Base-by-base conservation (phyloP, 2,888 invertebrate genomes). In the Nymphalis c-album region DNA sequence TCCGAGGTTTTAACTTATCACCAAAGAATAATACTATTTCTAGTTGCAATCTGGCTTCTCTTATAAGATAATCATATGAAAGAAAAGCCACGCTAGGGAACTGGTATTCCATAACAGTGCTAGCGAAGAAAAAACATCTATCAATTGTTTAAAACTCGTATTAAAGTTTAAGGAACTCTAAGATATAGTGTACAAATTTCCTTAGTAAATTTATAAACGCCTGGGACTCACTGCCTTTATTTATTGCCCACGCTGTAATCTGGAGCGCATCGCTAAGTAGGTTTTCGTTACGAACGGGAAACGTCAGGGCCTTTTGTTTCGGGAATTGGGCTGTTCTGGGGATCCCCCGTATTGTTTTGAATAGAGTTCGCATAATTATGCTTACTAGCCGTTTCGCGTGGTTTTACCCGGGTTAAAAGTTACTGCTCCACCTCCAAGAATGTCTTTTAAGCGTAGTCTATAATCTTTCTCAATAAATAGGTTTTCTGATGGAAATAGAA, bases 181-280 rank as follows among this genome's bases (percentile, higher is more conserved):
- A 59, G 63, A 31, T 61, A 68, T 60, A 72, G 68, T 72, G 71
- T 69, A 71, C 74, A 74, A 71, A 71, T 71, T 74, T 74, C 76
- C 74, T 74, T 71, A 74, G 74, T 79, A 80, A 82, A 82, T 83
- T 80, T 80, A 78, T 81, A 76, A 80, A 79, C 78, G 79, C 78
- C 79, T 64, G 79, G 79, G 79, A 78, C 75, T 75, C 74, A 73
- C 73, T 74, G 76, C 74, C 64, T 70, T 70, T 80, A 88, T 88
- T 86, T 87, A 87, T 85, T 64, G 80, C 76, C 16, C 69, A 64
- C 75, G 74, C 78, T 78, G 84, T 84, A 84, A 86, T 84, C 79
- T 80, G 71, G 59, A 60, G 64, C 71, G 84, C 81, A 85, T 85
- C 80, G 79, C 69, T 77, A 80, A 85, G 79, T 77, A 78, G 81